Percentiles rank a stretch among this genome's conserved stretches.
Evolutionary conservation across 2,113 vertebrate genomes (phyloP).

Genomic region (Agapornis roseicollis): DNA sequence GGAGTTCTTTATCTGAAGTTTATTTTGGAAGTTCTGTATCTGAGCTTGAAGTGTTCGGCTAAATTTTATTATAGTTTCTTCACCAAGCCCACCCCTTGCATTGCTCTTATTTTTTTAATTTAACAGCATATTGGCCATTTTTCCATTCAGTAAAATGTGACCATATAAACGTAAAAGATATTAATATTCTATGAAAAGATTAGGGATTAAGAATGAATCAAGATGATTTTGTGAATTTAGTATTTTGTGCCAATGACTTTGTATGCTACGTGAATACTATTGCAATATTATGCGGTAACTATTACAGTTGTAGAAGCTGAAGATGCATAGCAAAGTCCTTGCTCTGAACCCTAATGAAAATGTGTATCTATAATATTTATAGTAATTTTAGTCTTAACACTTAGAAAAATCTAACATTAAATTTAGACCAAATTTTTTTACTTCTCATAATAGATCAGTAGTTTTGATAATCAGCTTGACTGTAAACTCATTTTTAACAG

Average conservation of each 20-base stretch:
- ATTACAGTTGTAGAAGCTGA: not conserved
- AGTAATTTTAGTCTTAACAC: not conserved
- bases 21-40: not conserved
- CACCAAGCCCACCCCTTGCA: rapidly evolving
- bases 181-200: not conserved
- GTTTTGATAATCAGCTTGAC: not conserved
- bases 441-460: not conserved
- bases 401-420: not conserved
- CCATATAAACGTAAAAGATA: not conserved
- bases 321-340: not conserved
- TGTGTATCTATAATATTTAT: not conserved
- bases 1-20: not conserved
- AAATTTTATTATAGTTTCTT: not conserved
- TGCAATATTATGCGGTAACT: not conserved
- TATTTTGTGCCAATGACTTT: not conserved
- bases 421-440: not conserved
- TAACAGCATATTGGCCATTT: not conserved
- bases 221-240: not conserved
- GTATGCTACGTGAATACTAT: not conserved
- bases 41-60: not conserved
- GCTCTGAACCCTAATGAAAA: not conserved
- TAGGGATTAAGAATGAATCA: not conserved
- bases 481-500: not conserved
- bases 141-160: not conserved
- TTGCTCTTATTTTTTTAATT: not conserved